Evolutionary conservation across 2,797 vertebrate species (phyloP).

Genomic region (Oceanodroma leucorhoa): DNA sequence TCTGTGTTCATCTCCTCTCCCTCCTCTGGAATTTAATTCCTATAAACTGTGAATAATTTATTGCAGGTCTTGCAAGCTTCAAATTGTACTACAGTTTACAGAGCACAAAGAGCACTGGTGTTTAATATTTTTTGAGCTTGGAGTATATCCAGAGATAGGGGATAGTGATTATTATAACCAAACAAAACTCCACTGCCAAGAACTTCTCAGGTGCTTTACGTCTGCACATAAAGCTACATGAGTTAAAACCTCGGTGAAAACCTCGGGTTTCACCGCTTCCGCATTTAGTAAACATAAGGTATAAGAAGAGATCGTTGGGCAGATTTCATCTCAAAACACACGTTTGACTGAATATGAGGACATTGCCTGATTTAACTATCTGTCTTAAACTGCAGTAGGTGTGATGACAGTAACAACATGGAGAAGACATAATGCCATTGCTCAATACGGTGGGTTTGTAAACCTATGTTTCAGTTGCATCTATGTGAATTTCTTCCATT

Average conservation of each 20-base stretch:
- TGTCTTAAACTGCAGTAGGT: not conserved
- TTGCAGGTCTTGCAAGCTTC: not conserved
- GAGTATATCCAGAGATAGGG: not conserved
- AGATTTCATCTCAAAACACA: rapidly evolving
- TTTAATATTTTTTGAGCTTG: not conserved
- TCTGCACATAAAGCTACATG: not conserved
- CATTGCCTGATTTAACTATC: not conserved
- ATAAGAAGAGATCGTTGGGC: rapidly evolving
- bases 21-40: not conserved
- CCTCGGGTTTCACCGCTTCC: not conserved
- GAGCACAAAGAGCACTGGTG: not conserved
- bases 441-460: not conserved
- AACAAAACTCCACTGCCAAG: not conserved
- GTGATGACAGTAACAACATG: not conserved
- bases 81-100: not conserved
- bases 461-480: not conserved
- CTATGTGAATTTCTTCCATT: not conserved
- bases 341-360: not conserved
- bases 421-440: not conserved
- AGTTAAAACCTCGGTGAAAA: not conserved
- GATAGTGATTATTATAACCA: not conserved
- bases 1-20: not conserved
- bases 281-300: not conserved
- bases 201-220: not conserved
- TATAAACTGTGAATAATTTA: not conserved